Conservation (phyloP, 2,797 vertebrate species). For the Limosa lapponica region DNA sequence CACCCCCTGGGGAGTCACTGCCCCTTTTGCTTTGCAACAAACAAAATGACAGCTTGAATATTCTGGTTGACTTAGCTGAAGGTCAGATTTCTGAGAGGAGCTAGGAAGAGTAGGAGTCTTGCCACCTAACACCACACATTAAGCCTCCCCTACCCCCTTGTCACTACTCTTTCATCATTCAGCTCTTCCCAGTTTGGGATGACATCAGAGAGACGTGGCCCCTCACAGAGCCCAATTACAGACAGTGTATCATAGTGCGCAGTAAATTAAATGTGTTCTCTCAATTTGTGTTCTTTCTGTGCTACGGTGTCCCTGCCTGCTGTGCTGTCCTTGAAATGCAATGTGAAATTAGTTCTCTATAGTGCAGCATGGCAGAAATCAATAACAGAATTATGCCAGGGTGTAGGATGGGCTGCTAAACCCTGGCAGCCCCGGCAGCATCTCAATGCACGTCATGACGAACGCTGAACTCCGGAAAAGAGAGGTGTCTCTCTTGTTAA, state of each 20-base stretch:
- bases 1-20: fast-evolving
- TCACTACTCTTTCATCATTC: background rate
- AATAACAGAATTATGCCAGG: constrained; percentile 53
- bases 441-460: background rate
- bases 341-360: constrained; percentile 26
- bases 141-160: background rate
- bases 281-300: background rate
- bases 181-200: background rate
- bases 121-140: background rate
- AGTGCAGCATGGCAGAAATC: constrained; percentile 29
- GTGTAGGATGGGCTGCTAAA: background rate
- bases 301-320: background rate
- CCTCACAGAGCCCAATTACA: background rate
- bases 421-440: background rate
- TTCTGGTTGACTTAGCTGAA: background rate
- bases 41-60: background rate
- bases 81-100: background rate
- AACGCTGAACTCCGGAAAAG: background rate
- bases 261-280: constrained; percentile 13
- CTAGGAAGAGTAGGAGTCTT: background rate
- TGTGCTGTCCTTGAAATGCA: constrained; percentile 43
- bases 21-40: background rate
- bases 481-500: background rate
- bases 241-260: background rate
- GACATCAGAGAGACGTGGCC: background rate